A percentile compares a stretch with the other conserved stretches of the same genome.
Evolutionary conservation across 2,797 vertebrate species (phyloP).

Genomic region (Oryzias sinensis): DNA sequence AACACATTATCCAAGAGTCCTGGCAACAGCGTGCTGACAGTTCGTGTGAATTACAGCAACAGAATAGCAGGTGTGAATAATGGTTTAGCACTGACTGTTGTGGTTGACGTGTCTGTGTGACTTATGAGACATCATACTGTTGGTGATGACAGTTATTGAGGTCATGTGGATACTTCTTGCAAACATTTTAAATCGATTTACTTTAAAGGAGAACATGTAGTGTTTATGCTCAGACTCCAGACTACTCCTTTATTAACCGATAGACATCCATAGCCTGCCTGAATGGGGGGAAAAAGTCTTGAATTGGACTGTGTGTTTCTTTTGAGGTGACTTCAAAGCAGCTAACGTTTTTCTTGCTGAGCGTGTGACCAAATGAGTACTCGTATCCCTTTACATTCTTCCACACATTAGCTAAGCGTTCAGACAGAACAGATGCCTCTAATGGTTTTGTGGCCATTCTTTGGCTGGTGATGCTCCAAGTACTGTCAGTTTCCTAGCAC

Average conservation of each 20-base stretch:
- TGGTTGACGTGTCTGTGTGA: conserved; percentile 14
- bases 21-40: conserved; percentile 3
- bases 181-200: conserved; percentile 9
- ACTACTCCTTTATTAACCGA: conserved; percentile 2
- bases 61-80: conserved; percentile 30
- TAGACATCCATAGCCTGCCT: conserved; percentile 1
- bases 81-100: conserved; percentile 11
- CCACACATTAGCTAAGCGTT: conserved; percentile 26
- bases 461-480: conserved; percentile 1
- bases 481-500: conserved; percentile 13
- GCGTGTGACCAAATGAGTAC: conserved; percentile 1
- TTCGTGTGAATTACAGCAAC: conserved; percentile 27
- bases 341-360: conserved; percentile 6
- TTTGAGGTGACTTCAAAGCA: conserved; percentile 10
- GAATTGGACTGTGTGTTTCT: conserved; percentile 15
- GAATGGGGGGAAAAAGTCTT: conserved; percentile 6
- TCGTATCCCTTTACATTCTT: conserved; percentile 8
- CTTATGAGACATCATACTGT: conserved; percentile 28
- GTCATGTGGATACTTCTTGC: conserved; percentile 25
- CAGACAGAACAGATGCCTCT: conserved; percentile 13
- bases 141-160: conserved; percentile 34
- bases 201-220: neutral
- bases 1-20: conserved; percentile 16
- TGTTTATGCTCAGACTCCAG: conserved; percentile 10
- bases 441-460: conserved; percentile 17